Base-by-base conservation (phyloP, 2,888 invertebrate species). In the Troglohyphantes excavatus region DNA sequence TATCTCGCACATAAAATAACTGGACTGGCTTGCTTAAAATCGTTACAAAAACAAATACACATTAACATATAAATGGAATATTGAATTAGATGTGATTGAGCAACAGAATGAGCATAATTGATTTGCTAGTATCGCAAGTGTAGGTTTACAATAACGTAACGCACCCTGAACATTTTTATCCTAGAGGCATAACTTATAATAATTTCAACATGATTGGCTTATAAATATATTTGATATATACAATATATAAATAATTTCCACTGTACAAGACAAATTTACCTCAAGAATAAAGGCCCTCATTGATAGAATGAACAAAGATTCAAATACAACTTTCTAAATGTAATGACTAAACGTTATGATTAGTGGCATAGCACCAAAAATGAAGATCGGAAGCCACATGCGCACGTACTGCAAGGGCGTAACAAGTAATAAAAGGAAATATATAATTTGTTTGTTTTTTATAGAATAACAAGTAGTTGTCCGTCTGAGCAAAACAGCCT, bases 331-430 rank as follows among this genome's bases (percentile, higher is more conserved):
- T 59, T 78, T 61, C 75, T 88, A 85, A 68, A 75, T n/a, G n/a
- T n/a, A n/a, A n/a, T 53, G 53, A 67, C 65, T 70, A 73, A 81
- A 82, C 26, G 46, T 75, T 83, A 76, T 84, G 72, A 85, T 90
- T 59, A 90, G 85, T 90, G 90, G 79, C 75, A 68, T 90, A 90
- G 90, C 90, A 90, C 90, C 90, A 85, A 90, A 78, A 85, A 65
- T 76, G 76, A 72, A 79, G 46, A 79, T 27, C 43, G 39, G 84
- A 63, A 79, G 63, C 59, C 39, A 43, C 75, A 39, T 23, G 46
- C 72, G 65, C 29, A 43, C 23, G 59, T 67, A 59, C 63, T 67
- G 29, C 46, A 75, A 23, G 78, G 75, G 26, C 61, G 68, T 89
- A 83, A 89, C 82, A 78, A 76, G 73, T 82, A 82, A 82, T 83